Conservation (phyloP, 2,113 vertebrate species). For the Okapia johnstoni region DNA sequence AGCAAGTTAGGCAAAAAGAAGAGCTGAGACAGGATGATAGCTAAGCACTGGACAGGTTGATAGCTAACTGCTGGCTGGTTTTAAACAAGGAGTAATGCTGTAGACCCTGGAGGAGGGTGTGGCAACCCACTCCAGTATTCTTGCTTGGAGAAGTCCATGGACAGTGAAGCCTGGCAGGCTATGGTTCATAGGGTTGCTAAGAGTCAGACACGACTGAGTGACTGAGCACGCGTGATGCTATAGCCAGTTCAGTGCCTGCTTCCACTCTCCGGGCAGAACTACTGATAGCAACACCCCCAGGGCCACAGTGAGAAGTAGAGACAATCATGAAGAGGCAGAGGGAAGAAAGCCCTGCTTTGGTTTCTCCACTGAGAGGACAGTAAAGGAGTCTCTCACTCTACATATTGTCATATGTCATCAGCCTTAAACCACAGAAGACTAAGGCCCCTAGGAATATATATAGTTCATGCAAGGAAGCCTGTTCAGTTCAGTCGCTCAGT, state of each 20-base stretch:
- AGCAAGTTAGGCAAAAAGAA: background rate
- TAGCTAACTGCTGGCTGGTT: background rate
- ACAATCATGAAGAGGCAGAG: too few relatives aligned
- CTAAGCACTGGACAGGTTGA: background rate
- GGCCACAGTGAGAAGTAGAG: background rate
- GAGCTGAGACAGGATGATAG: background rate
- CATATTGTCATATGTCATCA: background rate
- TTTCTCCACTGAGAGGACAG: background rate
- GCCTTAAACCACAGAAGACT: background rate
- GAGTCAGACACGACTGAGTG: background rate
- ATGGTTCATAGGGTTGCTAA: background rate
- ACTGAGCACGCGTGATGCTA: background rate
- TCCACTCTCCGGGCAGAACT: background rate
- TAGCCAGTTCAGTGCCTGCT: background rate
- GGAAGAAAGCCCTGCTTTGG: background rate
- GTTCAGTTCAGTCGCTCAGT: background rate
- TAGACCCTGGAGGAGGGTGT: background rate
- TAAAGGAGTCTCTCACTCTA: background rate
- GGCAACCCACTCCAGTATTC: background rate
- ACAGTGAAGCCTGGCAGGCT: background rate
- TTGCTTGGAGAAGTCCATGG: background rate
- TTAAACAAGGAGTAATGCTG: background rate
- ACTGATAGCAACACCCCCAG: background rate
- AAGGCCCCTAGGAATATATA: background rate
- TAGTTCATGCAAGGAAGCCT: background rate